Percentiles rank a stretch among this genome's conserved stretches.
phyloP scores from a whole-genome alignment of 23 tunicate species.

The Halocynthia aurantium region DNA sequence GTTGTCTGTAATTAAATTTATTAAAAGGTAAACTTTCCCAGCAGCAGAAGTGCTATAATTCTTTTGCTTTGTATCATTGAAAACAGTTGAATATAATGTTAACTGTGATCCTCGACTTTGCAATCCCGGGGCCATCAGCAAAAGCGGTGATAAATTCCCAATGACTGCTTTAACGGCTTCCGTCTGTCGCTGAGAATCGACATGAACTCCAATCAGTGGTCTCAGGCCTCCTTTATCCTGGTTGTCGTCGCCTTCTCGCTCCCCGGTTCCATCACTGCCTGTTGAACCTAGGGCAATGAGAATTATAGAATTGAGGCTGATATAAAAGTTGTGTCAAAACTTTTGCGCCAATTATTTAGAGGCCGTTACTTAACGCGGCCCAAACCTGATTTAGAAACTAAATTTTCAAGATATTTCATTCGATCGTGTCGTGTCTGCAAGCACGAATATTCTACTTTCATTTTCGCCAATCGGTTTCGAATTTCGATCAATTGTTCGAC shows the following conservation, averaged over 20 bases:
- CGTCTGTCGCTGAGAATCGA: conserved; percentile 33
- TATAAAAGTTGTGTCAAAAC: no score
- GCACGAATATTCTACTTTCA: conserved; percentile 36
- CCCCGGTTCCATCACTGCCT: conserved; percentile 12
- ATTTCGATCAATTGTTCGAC: conserved; percentile 27
- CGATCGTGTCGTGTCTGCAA: conserved; percentile 49
- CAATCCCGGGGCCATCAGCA: conserved; percentile 61
- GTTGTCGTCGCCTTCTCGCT: conserved; percentile 22
- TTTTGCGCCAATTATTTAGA: no score
- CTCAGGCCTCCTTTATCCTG: conserved; percentile 24
- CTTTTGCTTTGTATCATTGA: no score
- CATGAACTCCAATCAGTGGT: conserved; percentile 22
- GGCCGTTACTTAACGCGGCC: background rate
- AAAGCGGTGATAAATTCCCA: conserved; percentile 47
- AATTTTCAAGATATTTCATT: conserved; percentile 28
- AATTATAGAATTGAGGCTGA: no score
- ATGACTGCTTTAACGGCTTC: conserved; percentile 44
- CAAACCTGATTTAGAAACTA: conserved; percentile 39
- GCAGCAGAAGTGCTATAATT: no score
- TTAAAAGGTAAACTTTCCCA: no score
- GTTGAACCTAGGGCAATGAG: background rate
- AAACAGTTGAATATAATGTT: no score
- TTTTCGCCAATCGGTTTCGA: conserved; percentile 33
- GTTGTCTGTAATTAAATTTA: no score
- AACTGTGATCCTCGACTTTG: conserved; percentile 22